phyloP scores from a whole-genome alignment of 2,113 vertebrate genomes.

The Fregetta grallaria region DNA sequence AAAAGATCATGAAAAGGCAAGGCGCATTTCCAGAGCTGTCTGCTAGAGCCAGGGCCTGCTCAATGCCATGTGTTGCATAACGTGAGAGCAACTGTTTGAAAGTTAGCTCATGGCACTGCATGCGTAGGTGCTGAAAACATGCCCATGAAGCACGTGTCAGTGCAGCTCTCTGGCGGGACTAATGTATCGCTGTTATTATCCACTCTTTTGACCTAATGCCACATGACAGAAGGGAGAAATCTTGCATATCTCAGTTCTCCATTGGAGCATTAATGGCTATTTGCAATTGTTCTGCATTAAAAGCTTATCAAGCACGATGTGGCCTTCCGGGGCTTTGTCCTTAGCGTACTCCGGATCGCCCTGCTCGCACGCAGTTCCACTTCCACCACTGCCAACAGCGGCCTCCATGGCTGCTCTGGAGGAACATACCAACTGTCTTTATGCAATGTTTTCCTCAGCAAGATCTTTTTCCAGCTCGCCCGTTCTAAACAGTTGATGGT shows the following conservation, averaged over 20 bases:
- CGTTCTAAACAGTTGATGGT: background rate
- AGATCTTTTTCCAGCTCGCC: background rate
- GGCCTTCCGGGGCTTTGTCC: background rate
- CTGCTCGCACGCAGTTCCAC: background rate
- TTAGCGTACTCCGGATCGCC: background rate
- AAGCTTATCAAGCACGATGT: background rate
- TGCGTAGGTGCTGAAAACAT: background rate
- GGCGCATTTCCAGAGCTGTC: background rate
- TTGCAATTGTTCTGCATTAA: constrained; percentile 16
- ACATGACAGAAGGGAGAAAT: background rate
- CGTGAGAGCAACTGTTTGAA: background rate
- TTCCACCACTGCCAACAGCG: background rate
- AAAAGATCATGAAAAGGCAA: background rate
- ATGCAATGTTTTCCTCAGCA: background rate
- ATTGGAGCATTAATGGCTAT: constrained; percentile 5
- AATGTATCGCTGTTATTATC: background rate
- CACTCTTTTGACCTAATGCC: background rate
- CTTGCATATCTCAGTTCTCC: background rate
- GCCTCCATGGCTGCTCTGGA: background rate
- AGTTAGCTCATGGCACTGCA: background rate
- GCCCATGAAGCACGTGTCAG: background rate
- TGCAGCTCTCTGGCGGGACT: background rate
- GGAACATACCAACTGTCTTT: background rate
- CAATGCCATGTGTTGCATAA: fast-evolving
- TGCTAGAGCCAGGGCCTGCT: background rate